A percentile compares a stretch with the other conserved stretches of the same genome.
Conservation (phyloP, 1,140 invertebrate species). For the Akabosia matsudoensis region DNA sequence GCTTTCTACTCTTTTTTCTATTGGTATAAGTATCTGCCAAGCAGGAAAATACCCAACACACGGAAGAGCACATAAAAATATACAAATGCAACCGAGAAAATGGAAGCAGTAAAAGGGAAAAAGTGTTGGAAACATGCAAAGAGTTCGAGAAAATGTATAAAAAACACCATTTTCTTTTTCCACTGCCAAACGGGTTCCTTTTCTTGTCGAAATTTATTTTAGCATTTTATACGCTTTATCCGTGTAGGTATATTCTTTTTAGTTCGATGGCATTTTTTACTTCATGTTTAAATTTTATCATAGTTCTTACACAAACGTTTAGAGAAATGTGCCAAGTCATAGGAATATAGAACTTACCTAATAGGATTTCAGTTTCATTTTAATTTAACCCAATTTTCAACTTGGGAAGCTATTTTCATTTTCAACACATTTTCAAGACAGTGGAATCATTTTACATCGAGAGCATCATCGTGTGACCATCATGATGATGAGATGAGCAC, state of each 20-base stretch:
- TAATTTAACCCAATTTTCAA: conserved; percentile 22
- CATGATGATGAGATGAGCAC: neutral
- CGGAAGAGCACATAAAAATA: neutral
- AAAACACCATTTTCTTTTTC: too few species aligned
- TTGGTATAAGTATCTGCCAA: neutral
- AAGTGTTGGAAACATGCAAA: neutral
- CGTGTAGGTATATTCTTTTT: too few species aligned
- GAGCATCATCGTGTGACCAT: neutral
- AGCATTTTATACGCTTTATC: too few species aligned
- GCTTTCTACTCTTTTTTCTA: neutral
- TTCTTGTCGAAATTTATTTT: too few species aligned
- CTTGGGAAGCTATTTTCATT: neutral
- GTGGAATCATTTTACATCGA: neutral
- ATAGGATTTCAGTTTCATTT: neutral
- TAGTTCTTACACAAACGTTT: too few species aligned
- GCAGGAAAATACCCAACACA: neutral
- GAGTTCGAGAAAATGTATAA: neutral
- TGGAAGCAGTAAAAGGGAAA: neutral
- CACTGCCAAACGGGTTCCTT: too few species aligned
- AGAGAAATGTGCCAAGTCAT: too few species aligned
- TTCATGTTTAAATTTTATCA: neutral
- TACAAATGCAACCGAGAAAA: neutral
- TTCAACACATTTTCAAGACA: conserved; percentile 8
- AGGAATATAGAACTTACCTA: too few species aligned
- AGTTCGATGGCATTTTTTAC: too few species aligned